phyloP scores from a whole-genome alignment of 92 coral and sea anemone genomes.

The Metridium senile region DNA sequence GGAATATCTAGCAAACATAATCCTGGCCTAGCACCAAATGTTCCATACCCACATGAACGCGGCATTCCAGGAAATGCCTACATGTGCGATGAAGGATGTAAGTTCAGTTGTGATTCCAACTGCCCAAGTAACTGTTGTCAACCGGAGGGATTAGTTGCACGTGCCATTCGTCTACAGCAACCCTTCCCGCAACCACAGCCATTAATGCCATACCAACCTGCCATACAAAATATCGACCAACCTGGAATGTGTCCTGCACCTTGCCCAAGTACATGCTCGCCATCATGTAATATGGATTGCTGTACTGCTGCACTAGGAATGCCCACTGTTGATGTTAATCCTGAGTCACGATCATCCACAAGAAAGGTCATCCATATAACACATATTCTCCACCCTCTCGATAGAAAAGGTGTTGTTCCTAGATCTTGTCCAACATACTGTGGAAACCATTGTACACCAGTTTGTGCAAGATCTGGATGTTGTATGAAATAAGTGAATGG shows the following conservation, averaged over 20 bases:
- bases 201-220: constrained; percentile 24
- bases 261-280: constrained; percentile 74
- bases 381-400: constrained; percentile 69
- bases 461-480: constrained; percentile 93
- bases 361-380: constrained; percentile 76
- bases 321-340: constrained; percentile 37
- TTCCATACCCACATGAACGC: constrained; percentile 70
- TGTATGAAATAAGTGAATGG: constrained; percentile 37
- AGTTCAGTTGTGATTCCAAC: constrained; percentile 68
- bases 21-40: constrained; percentile 66
- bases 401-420: constrained; percentile 45
- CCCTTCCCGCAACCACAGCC: constrained; percentile 38
- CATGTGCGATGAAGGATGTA: constrained; percentile 77
- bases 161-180: constrained; percentile 36
- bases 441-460: constrained; percentile 88
- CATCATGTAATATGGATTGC: constrained; percentile 77
- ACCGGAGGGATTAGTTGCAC: constrained; percentile 76
- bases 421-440: constrained; percentile 75
- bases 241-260: constrained; percentile 67
- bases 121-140: constrained; percentile 91
- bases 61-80: constrained; percentile 62
- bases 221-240: constrained; percentile 15
- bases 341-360: constrained; percentile 77
- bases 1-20: too few relatives aligned
- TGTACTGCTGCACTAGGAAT: constrained; percentile 81